A percentile compares a stretch with the other conserved stretches of the same genome.
phyloP scores from a whole-genome alignment of 2,888 invertebrate genomes.

The Beris morrisii region DNA sequence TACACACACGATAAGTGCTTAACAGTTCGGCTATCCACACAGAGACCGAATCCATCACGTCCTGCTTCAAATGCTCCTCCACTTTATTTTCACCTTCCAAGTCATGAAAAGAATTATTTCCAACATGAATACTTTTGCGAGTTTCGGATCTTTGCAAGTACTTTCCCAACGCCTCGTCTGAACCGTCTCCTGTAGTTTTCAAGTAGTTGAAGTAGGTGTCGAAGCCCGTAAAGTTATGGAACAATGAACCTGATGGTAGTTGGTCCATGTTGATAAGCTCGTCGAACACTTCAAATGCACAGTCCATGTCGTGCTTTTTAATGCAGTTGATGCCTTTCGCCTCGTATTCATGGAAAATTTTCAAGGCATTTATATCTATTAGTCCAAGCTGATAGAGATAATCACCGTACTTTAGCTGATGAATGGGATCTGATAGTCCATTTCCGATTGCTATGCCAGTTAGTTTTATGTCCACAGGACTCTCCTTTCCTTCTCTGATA shows the following conservation, averaged over 20 bases:
- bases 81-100: constrained; percentile 60
- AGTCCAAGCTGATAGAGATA: constrained; percentile 77
- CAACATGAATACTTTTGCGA: constrained; percentile 81
- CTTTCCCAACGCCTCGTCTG: constrained; percentile 56
- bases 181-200: constrained; percentile 64
- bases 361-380: constrained; percentile 62
- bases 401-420: constrained; percentile 76
- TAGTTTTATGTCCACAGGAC: constrained; percentile 50
- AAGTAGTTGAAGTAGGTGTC: constrained; percentile 60
- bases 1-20: constrained; percentile 69
- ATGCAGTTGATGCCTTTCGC: constrained; percentile 63
- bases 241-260: constrained; percentile 63
- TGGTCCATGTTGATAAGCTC: constrained; percentile 64
- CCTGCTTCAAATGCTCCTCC: constrained; percentile 69
- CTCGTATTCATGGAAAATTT: constrained; percentile 65
- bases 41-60: constrained; percentile 81
- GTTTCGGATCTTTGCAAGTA: constrained; percentile 58
- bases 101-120: constrained; percentile 70
- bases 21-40: constrained; percentile 70
- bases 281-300: constrained; percentile 75
- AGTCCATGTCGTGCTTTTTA: constrained; percentile 63
- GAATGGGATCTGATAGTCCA: constrained; percentile 75
- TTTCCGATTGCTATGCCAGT: constrained; percentile 68
- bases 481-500: constrained; percentile 39
- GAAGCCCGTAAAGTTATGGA: constrained; percentile 62